Evolutionary conservation across 1,140 invertebrate genomes (phyloP).

Genomic region (Sitobion miscanthi): DNA sequence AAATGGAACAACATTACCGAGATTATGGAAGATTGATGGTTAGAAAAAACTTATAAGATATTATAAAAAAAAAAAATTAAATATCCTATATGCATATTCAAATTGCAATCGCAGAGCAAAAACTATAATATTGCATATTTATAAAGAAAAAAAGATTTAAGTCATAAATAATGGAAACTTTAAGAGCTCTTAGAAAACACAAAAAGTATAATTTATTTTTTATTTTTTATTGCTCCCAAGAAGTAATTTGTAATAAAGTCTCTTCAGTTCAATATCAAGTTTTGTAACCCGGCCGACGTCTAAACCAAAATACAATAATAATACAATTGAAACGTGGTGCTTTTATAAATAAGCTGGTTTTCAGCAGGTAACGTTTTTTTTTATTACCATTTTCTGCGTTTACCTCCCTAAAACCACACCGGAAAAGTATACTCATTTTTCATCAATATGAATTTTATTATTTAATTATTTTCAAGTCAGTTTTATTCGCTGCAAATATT

Average conservation of each 20-base stretch:
- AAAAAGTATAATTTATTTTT: neutral
- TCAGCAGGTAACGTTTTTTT: neutral
- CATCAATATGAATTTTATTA: neutral
- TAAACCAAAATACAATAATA: neutral
- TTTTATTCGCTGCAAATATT: neutral
- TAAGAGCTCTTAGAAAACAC: slow-evolving; percentile 1
- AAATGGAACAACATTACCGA: neutral
- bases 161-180: slow-evolving; percentile 41
- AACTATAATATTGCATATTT: slow-evolving; percentile 12
- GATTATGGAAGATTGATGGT: slow-evolving; percentile 21
- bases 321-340: neutral
- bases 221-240: neutral
- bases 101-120: neutral
- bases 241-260: slow-evolving; percentile 33
- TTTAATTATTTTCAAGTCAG: neutral
- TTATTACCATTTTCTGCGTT: neutral
- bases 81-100: neutral
- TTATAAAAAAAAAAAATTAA: slow-evolving; percentile 11
- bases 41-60: neutral
- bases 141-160: slow-evolving; percentile 5
- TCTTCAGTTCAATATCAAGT: slow-evolving; percentile 34
- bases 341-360: neutral
- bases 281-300: neutral
- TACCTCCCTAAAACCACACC: neutral
- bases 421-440: neutral